Base-by-base conservation (phyloP, 1,140 invertebrate genomes). In the Drosophila quadrilineata region DNA sequence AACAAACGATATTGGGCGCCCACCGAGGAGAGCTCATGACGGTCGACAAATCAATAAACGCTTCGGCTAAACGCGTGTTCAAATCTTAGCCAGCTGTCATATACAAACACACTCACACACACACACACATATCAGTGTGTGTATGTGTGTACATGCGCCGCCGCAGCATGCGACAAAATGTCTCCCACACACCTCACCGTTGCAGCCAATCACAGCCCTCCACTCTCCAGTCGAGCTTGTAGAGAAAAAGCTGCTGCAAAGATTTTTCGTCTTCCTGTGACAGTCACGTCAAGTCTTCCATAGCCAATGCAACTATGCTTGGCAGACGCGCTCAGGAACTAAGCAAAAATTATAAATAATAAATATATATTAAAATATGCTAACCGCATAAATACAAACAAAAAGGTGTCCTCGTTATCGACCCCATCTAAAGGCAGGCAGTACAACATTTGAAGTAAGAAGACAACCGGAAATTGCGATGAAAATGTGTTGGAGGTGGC, bases 261-360 rank as follows among this genome's bases (percentile, higher is more conserved):
- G 79, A 79, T 84, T 84, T 53, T 82, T 62, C 49, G 62, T 70
- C 3, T 14, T n/a, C n/a, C n/a, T n/a, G n/a, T n/a, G n/a, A n/a
- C 56, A 86, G 84, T 87, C 71, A 84, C 77, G 40, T 75, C 64
- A 79, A 77, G 84, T 87, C 84, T 86, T 86, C 80, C 80, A 86
- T 73, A 72, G 73, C 59, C 74, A 82, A 56, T 66, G 71, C 71
- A 75, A 46, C 26, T 12, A 14, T 2, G 62, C 33, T 53, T 70
- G 60, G 59, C 59, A 28, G 36, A 50, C 53, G 54, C 43, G 71
- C 75, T 79, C 75, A 80, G 66, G 67, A 80, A 82, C 33, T 26
- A 31, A 40, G 48, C 17, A 49, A 35, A 14, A 59, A 29, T 43
- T 53, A 40, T 10, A 35, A 38, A 33, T 52, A 31, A 53, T 63